Conservation (phyloP, 1,140 invertebrate species). For the Eupeodes corollae region DNA sequence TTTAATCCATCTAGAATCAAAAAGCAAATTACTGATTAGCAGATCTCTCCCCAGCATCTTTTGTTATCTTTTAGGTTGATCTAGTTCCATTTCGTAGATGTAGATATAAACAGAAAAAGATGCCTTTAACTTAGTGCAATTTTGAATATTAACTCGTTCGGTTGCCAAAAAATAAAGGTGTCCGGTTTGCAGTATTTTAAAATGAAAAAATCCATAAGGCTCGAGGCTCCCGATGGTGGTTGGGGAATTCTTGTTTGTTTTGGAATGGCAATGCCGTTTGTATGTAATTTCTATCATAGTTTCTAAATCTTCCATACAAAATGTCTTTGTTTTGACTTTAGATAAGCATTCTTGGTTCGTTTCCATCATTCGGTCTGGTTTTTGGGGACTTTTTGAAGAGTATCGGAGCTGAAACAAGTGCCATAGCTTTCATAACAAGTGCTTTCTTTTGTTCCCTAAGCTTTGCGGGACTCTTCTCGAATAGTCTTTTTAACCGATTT, state of each 20-base stretch:
- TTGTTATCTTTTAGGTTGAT: no score
- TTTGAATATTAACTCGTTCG: no score
- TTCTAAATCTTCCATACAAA: not conserved
- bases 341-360: slow-evolving; percentile 43
- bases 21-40: no score
- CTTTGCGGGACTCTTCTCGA: slow-evolving; percentile 46
- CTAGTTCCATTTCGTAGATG: no score
- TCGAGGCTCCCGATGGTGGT: slow-evolving; percentile 46
- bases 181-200: not conserved
- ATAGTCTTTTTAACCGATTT: slow-evolving; percentile 41
- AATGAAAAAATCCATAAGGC: slow-evolving; percentile 3
- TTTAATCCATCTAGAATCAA: no score
- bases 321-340: slow-evolving; percentile 15
- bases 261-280: slow-evolving; percentile 46
- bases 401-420: slow-evolving; percentile 47
- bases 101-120: no score
- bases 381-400: slow-evolving; percentile 50
- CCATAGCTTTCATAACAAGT: slow-evolving; percentile 46
- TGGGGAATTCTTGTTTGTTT: slow-evolving; percentile 52
- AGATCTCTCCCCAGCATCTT: no score
- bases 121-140: no score
- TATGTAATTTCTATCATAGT: slow-evolving; percentile 39
- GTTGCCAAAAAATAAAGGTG: no score
- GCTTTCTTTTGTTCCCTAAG: slow-evolving; percentile 48
- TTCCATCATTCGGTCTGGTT: slow-evolving; percentile 52